phyloP scores from a whole-genome alignment of 2,113 vertebrate species.

The Otus sunia region DNA sequence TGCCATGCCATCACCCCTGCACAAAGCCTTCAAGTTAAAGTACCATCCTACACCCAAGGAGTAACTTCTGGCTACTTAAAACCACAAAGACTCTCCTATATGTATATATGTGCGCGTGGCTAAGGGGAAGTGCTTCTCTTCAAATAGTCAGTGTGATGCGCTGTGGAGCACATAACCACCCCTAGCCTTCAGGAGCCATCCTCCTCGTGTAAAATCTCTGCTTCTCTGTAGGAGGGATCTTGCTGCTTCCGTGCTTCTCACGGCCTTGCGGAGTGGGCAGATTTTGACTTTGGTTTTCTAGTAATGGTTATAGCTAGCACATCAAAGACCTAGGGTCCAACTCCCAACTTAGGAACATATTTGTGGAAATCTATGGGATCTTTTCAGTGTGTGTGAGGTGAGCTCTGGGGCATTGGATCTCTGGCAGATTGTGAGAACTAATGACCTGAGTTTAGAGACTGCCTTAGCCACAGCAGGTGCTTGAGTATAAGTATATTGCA shows the following conservation, averaged over 20 bases:
- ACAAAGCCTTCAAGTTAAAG: not conserved
- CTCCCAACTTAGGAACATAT: accelerated
- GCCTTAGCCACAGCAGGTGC: not conserved
- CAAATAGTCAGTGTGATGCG: not conserved
- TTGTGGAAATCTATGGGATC: not conserved
- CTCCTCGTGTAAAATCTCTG: not conserved
- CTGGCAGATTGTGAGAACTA: not conserved
- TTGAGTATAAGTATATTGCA: not conserved
- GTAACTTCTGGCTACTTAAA: not conserved
- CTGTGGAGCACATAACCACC: not conserved
- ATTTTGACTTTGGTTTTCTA: not conserved
- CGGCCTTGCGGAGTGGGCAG: not conserved
- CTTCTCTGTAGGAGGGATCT: not conserved
- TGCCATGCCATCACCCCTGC: not conserved
- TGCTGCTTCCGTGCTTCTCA: not conserved
- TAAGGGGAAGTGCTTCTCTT: not conserved
- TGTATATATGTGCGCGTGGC: too few relatives aligned
- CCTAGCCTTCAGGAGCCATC: not conserved
- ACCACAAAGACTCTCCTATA: not conserved
- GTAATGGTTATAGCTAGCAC: not conserved
- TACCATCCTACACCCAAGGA: not conserved
- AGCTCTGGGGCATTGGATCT: not conserved
- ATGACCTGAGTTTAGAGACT: not conserved
- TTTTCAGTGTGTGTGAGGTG: not conserved
- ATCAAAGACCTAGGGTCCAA: not conserved